These are phyloP conservation scores for Eupithecia insigniata DNA, from an alignment of 2,888 invertebrate genomes.

Conservation along the genomic window DNA sequence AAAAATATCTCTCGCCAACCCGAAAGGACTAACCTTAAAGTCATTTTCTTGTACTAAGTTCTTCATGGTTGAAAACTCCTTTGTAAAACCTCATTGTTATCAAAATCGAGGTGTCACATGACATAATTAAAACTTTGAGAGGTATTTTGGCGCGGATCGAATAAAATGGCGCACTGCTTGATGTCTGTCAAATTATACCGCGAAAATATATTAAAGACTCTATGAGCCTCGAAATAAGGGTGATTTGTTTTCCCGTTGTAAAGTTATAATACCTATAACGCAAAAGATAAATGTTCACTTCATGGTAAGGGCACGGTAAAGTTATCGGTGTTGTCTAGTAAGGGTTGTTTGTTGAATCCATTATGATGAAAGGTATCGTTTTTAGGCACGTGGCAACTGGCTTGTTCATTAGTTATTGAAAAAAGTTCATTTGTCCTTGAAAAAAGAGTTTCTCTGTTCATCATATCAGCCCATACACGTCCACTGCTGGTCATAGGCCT, in stretches of 20 bases:
- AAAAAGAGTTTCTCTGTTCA: too few relatives aligned
- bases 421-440: background rate
- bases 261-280: too few relatives aligned
- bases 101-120: slow-evolving; percentile 51
- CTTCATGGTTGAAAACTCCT: background rate
- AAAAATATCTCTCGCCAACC: too few relatives aligned
- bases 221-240: slow-evolving; percentile 12
- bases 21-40: too few relatives aligned
- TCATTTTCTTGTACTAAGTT: background rate
- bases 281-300: too few relatives aligned
- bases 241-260: slow-evolving; percentile 7
- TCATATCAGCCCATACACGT: too few relatives aligned
- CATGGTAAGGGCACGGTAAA: background rate
- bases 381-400: background rate
- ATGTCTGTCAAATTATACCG: slow-evolving; percentile 42
- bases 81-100: background rate
- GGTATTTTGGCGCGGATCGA: slow-evolving; percentile 60
- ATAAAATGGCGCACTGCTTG: slow-evolving; percentile 47
- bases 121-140: slow-evolving; percentile 65
- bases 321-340: too few relatives aligned
- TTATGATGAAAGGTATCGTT: background rate
- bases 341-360: background rate
- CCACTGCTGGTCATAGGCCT: too few relatives aligned
- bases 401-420: background rate
- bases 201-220: slow-evolving; percentile 16